A percentile compares a stretch with the other conserved stretches of the same genome.
phyloP scores from a whole-genome alignment of 1,140 invertebrate species.

The Zaprionus ghesquierei region DNA sequence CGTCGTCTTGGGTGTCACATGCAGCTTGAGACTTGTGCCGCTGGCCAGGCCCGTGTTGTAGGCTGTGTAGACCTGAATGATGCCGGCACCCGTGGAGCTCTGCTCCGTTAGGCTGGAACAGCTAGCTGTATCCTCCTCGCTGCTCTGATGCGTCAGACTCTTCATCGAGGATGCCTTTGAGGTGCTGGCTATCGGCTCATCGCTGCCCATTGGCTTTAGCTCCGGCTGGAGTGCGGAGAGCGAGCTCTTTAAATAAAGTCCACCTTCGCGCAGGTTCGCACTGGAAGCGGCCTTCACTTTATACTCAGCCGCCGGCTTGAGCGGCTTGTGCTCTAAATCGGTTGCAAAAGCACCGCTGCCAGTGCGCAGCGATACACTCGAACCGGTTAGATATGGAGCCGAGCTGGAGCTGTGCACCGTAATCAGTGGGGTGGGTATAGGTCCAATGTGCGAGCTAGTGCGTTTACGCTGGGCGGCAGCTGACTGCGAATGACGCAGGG shows the following conservation, averaged over 20 bases:
- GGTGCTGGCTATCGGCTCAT: slow-evolving; percentile 58
- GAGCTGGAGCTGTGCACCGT: slow-evolving; percentile 74
- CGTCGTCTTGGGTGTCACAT: slow-evolving; percentile 94
- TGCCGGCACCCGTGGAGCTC: slow-evolving; percentile 83
- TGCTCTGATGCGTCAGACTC: slow-evolving; percentile 68
- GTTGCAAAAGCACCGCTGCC: slow-evolving; percentile 75
- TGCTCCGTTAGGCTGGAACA: slow-evolving; percentile 70
- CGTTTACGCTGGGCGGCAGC: slow-evolving; percentile 74
- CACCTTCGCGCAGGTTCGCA: slow-evolving; percentile 81
- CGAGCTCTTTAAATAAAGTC: slow-evolving; percentile 83
- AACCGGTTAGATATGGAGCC: slow-evolving; percentile 75
- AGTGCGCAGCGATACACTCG: slow-evolving; percentile 64
- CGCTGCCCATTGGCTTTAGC: slow-evolving; percentile 49
- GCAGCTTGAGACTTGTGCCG: slow-evolving; percentile 95
- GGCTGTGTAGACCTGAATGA: slow-evolving; percentile 94
- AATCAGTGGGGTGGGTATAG: slow-evolving; percentile 55
- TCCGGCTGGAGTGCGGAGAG: slow-evolving; percentile 69
- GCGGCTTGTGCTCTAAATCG: slow-evolving; percentile 83
- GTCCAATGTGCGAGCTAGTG: slow-evolving; percentile 83
- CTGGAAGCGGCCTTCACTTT: slow-evolving; percentile 69
- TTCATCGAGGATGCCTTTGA: slow-evolving; percentile 64
- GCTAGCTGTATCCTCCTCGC: slow-evolving; percentile 73
- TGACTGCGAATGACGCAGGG: slow-evolving; percentile 64
- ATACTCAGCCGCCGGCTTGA: slow-evolving; percentile 46
- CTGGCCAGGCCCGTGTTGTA: slow-evolving; percentile 96